Conservation (phyloP, 1,140 invertebrate genomes). For the Saxidomus purpurata region DNA sequence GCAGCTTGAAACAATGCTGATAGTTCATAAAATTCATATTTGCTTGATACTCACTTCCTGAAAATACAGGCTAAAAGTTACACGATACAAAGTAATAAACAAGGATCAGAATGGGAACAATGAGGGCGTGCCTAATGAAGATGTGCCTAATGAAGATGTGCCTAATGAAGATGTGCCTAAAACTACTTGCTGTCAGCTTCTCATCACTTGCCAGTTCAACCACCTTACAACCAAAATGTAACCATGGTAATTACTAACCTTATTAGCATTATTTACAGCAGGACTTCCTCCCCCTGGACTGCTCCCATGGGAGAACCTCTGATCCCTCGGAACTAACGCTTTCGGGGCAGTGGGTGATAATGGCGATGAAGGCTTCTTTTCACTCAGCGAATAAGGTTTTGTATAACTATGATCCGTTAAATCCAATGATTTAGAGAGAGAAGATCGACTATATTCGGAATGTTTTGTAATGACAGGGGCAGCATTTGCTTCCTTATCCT, state of each 20-base stretch:
- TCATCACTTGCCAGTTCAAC: no score
- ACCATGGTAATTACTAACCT: not conserved
- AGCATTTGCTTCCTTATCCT: constrained; percentile 68
- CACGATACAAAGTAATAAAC: no score
- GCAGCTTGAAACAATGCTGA: no score
- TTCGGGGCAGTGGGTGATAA: constrained; percentile 54
- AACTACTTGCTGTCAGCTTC: no score
- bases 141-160: no score
- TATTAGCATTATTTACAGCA: not conserved
- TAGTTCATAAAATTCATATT: no score
- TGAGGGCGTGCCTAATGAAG: no score
- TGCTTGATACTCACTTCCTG: no score
- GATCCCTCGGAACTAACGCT: constrained; percentile 38
- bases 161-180: no score
- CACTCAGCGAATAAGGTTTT: constrained; percentile 3
- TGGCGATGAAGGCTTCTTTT: constrained; percentile 40
- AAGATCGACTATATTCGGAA: constrained; percentile 47
- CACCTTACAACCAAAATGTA: not conserved
- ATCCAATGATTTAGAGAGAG: constrained; percentile 58
- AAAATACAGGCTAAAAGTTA: no score
- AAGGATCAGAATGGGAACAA: no score
- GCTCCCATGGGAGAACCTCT: constrained; percentile 14
- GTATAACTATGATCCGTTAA: constrained; percentile 42
- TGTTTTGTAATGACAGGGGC: constrained; percentile 39
- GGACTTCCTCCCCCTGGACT: not conserved